These are phyloP conservation scores for Brachyhypopomus gauderio DNA, from an alignment of 2,113 vertebrate species.

Conservation along the genomic window DNA sequence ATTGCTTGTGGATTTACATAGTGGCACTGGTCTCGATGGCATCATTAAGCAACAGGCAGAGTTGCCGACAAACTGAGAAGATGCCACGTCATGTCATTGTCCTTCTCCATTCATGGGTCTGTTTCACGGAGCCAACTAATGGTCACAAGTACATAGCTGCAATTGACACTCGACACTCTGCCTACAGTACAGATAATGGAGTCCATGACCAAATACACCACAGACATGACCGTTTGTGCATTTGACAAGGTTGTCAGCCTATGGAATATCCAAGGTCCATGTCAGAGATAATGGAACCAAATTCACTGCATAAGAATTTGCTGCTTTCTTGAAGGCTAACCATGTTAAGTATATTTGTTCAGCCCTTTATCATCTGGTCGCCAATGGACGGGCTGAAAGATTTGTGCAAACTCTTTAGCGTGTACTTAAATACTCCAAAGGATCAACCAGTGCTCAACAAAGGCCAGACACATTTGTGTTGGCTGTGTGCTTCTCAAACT, in stretches of 20 bases:
- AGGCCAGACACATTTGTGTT: too few relatives aligned
- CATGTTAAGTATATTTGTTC: neutral
- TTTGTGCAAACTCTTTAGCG: neutral
- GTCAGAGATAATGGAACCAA: neutral
- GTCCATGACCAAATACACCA: neutral
- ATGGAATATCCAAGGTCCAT: neutral
- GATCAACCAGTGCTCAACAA: too few relatives aligned
- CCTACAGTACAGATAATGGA: neutral
- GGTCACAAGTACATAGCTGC: neutral
- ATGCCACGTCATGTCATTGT: neutral
- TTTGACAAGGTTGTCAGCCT: neutral
- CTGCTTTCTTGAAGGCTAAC: neutral
- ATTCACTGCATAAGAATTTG: conserved; percentile 8
- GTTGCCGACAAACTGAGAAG: neutral
- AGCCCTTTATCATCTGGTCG: neutral
- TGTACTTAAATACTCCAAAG: too few relatives aligned
- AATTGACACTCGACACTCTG: neutral
- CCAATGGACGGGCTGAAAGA: neutral
- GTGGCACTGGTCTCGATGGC: conserved; percentile 14
- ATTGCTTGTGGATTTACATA: neutral
- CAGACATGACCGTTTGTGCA: neutral
- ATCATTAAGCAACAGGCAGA: neutral
- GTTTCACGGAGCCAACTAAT: neutral
- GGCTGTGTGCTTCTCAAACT: too few relatives aligned
- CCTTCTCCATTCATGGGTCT: conserved; percentile 17